Evolutionary conservation across 2,797 vertebrate species (phyloP).

Genomic region (Channa striata): DNA sequence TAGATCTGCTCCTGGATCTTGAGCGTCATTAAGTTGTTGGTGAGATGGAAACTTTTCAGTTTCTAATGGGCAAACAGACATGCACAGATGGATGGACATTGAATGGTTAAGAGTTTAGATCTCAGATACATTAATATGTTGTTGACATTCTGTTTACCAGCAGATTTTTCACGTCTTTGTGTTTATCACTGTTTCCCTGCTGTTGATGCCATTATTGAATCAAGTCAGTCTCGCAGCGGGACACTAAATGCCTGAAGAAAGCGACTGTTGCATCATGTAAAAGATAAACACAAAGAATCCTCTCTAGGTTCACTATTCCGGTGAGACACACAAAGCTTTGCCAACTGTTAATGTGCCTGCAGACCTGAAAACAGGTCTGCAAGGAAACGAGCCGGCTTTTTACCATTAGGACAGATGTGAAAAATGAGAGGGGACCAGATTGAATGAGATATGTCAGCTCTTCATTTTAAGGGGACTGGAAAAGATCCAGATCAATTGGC

Average conservation of each 20-base stretch:
- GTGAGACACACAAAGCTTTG: slow-evolving; percentile 1
- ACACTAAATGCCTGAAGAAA: slow-evolving; percentile 26
- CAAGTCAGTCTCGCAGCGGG: slow-evolving; percentile 26
- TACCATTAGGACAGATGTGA: slow-evolving; percentile 13
- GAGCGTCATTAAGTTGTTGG: slow-evolving; percentile 22
- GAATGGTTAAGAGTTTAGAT: slow-evolving; percentile 23
- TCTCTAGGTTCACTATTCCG: slow-evolving; percentile 23
- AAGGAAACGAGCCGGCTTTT: not conserved
- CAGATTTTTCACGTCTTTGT: slow-evolving; percentile 30
- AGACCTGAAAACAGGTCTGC: not conserved
- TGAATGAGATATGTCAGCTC: slow-evolving; percentile 44
- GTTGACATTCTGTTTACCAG: slow-evolving; percentile 37
- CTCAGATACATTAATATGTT: slow-evolving; percentile 42
- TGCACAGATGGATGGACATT: slow-evolving; percentile 22
- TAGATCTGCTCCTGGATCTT: too few species aligned
- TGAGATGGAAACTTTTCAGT: slow-evolving; percentile 49
- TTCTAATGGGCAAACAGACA: slow-evolving; percentile 2
- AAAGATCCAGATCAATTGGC: slow-evolving; percentile 62
- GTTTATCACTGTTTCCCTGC: slow-evolving; percentile 29
- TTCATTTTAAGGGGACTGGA: slow-evolving; percentile 59
- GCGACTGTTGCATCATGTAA: slow-evolving; percentile 42
- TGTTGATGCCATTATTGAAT: slow-evolving; percentile 27
- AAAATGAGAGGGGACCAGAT: not conserved
- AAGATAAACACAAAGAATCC: slow-evolving; percentile 28
- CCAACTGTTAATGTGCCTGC: not conserved